Evolutionary conservation across 2,888 invertebrate species (phyloP).

Genomic region (Clistopyga incitator): DNA sequence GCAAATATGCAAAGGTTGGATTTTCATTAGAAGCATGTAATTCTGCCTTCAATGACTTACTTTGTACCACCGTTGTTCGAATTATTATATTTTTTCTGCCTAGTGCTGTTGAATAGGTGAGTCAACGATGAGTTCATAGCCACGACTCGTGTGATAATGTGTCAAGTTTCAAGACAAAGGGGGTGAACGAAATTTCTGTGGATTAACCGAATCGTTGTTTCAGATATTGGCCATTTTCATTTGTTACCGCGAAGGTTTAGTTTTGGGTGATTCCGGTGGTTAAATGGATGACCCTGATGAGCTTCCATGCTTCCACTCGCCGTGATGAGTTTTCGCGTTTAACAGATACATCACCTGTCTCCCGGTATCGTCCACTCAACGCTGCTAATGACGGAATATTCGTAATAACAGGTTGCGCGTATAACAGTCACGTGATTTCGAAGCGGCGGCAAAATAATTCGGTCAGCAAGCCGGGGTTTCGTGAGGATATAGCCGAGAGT

Average conservation of each 20-base stretch:
- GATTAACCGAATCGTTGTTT: not conserved
- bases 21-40: too few relatives aligned
- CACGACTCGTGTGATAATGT: not conserved
- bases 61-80: not conserved
- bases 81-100: not conserved
- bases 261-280: too few relatives aligned
- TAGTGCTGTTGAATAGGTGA: not conserved
- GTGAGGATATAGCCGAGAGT: constrained; percentile 36
- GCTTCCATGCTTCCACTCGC: too few relatives aligned
- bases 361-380: not conserved
- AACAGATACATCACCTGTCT: not conserved
- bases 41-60: not conserved
- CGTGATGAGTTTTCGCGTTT: too few relatives aligned
- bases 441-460: constrained; percentile 31
- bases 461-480: constrained; percentile 45
- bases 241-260: too few relatives aligned
- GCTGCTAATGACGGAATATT: constrained; percentile 12
- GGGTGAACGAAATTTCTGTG: not conserved
- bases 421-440: not conserved
- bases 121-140: not conserved
- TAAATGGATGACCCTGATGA: too few relatives aligned
- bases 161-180: not conserved
- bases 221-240: not conserved
- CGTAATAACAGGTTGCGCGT: not conserved
- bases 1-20: not conserved